Evolutionary conservation across 2,797 vertebrate species (phyloP).

Genomic region (Chrosomus eos): DNA sequence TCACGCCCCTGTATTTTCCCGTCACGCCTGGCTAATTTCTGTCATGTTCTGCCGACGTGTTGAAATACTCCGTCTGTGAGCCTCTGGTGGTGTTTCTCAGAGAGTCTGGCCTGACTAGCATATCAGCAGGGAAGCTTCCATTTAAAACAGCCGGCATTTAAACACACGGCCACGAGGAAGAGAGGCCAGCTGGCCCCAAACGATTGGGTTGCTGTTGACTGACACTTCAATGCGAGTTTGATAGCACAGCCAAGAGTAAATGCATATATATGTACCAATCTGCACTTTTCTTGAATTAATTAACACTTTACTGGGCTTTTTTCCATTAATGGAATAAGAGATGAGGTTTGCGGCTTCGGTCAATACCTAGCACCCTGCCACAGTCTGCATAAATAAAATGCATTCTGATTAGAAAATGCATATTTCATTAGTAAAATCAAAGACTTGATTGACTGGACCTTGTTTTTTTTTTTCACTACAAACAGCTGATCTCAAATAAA

Average conservation of each 20-base stretch:
- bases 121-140: conserved; percentile 50
- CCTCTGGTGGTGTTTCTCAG: conserved; percentile 49
- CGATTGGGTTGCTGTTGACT: conserved; percentile 9
- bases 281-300: conserved; percentile 14
- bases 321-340: neutral
- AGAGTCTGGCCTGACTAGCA: conserved; percentile 49
- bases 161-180: neutral
- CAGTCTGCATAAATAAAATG: neutral
- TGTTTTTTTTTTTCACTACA: neutral
- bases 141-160: conserved; percentile 33
- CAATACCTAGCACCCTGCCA: neutral
- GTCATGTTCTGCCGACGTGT: conserved; percentile 53
- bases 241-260: neutral
- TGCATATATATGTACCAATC: neutral
- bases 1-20: conserved; percentile 74
- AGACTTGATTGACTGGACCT: neutral
- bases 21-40: conserved; percentile 70
- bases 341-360: neutral
- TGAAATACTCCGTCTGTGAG: conserved; percentile 66
- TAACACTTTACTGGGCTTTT: neutral
- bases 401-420: conserved; percentile 32
- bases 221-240: neutral
- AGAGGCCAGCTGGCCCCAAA: conserved; percentile 19
- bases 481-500: neutral
- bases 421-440: neutral